Base-by-base conservation (phyloP, 2,797 vertebrate genomes). In the Artibeus lituratus region DNA sequence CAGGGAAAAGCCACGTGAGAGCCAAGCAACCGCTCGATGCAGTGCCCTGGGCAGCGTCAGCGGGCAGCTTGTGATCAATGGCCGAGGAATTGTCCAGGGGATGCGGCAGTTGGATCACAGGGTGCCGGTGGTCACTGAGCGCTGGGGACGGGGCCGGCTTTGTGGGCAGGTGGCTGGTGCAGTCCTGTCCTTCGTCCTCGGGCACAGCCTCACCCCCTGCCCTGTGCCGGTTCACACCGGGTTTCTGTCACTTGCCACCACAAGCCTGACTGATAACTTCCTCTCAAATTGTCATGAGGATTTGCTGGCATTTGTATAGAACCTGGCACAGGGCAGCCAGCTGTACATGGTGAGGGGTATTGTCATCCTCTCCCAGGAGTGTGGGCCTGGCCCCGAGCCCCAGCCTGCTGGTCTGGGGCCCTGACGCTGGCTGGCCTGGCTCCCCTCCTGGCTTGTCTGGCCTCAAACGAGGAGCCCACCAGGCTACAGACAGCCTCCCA, bases 21-120 rank as follows among this genome's bases (percentile, higher is more conserved):
- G 18, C 21, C 18, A 7, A 35, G 21, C 6, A 6, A 2, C 6
- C 0, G 0, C 42, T 53, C 0, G 0, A 11, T 29, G 2, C 7
- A 3, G 35, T 0, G 37, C 37, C n/a, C 44, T 0, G 8, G 3
- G 72, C 4, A 2, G 59, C 10, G 3, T 21, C 1, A 0, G 53
- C 5, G 12, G 53, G 53, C 9, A 6, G 49, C 32, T 73, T 9
- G 42, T 57, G 70, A 47, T 69, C 1, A 49, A 35, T 0, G 73
- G 42, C 24, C 11, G 7, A 55, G 83, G n/a, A 26, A 55, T 2
- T 0, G 15, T 1, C 7, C 6, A 44, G 81, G 29, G 65, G 47
- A 72, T 3, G 10, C 0, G 29, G 47, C 49, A 4, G 8, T 44
- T 10, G 1, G 35, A 24, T 26, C 57, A 6, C 14, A 10, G 62